Conservation (phyloP, 2,113 vertebrate species). For the Petrocephalus zakoni region DNA sequence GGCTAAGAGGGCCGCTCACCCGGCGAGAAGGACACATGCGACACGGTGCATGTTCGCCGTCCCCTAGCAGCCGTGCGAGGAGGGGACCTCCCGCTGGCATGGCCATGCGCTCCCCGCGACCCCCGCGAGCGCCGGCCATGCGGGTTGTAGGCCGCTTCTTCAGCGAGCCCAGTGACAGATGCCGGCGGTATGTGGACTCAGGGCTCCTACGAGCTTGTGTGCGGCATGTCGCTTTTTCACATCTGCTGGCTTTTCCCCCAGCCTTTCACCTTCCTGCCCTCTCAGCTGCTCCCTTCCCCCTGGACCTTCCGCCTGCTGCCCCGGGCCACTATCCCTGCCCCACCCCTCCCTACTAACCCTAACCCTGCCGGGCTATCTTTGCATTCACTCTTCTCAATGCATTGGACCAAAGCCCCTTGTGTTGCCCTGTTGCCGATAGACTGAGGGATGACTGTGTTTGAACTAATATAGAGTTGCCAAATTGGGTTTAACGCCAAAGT, state of each 20-base stretch:
- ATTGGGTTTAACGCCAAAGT: not conserved
- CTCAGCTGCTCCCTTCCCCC: not conserved
- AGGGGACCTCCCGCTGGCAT: not conserved
- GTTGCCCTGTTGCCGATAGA: not conserved
- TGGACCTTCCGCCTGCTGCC: not conserved
- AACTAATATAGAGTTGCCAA: not conserved
- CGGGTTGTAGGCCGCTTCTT: conserved; percentile 16
- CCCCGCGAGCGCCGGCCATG: not conserved
- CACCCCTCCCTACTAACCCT: not conserved
- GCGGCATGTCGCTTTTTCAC: not conserved
- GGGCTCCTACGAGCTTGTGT: not conserved
- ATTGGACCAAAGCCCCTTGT: not conserved
- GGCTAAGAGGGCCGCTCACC: not conserved
- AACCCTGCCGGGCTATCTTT: not conserved
- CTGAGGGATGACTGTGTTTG: not conserved
- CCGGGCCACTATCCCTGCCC: not conserved
- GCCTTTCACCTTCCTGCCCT: not conserved
- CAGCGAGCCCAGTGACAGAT: conserved; percentile 12
- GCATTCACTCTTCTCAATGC: not conserved
- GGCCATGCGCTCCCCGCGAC: not conserved
- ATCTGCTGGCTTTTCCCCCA: not conserved
- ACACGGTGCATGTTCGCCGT: not conserved
- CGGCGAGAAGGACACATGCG: not conserved
- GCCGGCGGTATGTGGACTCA: conserved; percentile 4
- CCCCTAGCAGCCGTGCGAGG: not conserved